These are phyloP conservation scores for Drosophila suboccidentalis DNA, from an alignment of 2,888 invertebrate species.

Conservation along the genomic window DNA sequence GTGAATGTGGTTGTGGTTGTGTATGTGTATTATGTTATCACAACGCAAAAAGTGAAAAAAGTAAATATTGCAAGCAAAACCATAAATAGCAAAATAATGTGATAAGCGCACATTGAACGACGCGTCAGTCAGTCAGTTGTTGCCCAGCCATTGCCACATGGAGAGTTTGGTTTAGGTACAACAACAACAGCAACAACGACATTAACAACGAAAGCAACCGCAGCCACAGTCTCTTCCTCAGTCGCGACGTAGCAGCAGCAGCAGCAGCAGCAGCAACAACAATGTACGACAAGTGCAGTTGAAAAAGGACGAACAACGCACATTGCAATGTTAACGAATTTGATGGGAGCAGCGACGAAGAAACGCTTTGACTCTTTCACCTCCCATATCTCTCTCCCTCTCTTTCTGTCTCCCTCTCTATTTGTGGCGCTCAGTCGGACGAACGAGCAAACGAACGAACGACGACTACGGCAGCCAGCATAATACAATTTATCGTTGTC, in stretches of 20 bases:
- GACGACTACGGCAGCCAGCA: constrained; percentile 43
- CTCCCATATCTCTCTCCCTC: constrained; percentile 17
- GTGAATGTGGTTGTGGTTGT: constrained; percentile 4
- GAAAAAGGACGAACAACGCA: constrained; percentile 37
- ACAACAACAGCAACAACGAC: constrained; percentile 14
- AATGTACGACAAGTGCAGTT: constrained; percentile 51
- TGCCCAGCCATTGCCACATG: constrained; percentile 42
- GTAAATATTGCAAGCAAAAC: constrained; percentile 61
- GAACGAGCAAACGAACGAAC: constrained; percentile 25
- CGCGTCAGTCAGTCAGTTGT: constrained; percentile 23
- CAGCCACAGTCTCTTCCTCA: constrained; percentile 7
- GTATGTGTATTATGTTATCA: constrained; percentile 50
- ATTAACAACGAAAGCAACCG: constrained; percentile 13
- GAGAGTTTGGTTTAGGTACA: constrained; percentile 46
- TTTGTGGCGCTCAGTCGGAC: constrained; percentile 17
- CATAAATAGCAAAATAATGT: constrained; percentile 74
- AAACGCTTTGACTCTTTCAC: constrained; percentile 34
- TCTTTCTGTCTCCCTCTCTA: constrained; percentile 15
- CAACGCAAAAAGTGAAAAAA: constrained; percentile 42
- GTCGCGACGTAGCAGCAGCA: constrained; percentile 3
- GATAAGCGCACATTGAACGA: constrained; percentile 67
- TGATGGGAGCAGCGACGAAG: constrained; percentile 43
- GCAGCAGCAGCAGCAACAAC: constrained; percentile 11
- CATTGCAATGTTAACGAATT: constrained; percentile 61
- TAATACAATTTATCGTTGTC: constrained; percentile 69